phyloP scores from a whole-genome alignment of 2,797 vertebrate genomes.

The Spondyliosoma cantharus region DNA sequence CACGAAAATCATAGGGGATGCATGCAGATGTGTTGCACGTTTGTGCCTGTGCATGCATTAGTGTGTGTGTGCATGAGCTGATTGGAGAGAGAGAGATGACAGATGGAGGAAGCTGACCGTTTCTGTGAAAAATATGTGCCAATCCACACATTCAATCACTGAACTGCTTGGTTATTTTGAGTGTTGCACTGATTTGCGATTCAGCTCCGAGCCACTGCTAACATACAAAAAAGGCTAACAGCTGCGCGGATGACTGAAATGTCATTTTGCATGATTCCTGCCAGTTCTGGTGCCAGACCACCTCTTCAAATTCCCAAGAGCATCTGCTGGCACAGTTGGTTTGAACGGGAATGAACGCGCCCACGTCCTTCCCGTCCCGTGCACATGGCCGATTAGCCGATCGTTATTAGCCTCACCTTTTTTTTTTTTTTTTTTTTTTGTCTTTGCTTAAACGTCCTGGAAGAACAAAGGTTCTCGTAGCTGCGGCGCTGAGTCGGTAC shows the following conservation, averaged over 20 bases:
- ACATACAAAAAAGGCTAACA: conserved; percentile 57
- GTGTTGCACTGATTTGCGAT: conserved; percentile 41
- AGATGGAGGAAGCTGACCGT: conserved; percentile 40
- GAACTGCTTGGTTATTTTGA: conserved; percentile 33
- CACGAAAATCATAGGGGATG: not conserved
- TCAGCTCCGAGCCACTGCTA: conserved; percentile 50
- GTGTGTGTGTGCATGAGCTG: not conserved
- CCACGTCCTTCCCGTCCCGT: conserved; percentile 27
- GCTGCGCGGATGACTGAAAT: conserved; percentile 63
- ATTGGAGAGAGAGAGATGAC: conserved; percentile 27
- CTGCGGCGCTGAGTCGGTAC: conserved; percentile 10
- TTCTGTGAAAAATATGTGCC: conserved; percentile 18
- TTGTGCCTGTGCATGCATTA: not conserved
- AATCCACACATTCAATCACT: conserved; percentile 17
- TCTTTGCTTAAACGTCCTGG: conserved; percentile 8
- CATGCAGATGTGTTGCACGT: conserved; percentile 7
- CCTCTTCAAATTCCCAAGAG: conserved; percentile 52
- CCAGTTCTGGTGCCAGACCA: conserved; percentile 50
- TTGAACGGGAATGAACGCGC: not conserved
- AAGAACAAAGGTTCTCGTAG: conserved; percentile 17
- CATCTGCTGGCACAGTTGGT: conserved; percentile 27
- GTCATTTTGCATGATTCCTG: conserved; percentile 50
- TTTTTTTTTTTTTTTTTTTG: not conserved
- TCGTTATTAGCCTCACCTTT: conserved; percentile 24
- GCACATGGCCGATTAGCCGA: conserved; percentile 12